phyloP scores from a whole-genome alignment of 2,888 invertebrate species.

The Noctuana brunneofusca region DNA sequence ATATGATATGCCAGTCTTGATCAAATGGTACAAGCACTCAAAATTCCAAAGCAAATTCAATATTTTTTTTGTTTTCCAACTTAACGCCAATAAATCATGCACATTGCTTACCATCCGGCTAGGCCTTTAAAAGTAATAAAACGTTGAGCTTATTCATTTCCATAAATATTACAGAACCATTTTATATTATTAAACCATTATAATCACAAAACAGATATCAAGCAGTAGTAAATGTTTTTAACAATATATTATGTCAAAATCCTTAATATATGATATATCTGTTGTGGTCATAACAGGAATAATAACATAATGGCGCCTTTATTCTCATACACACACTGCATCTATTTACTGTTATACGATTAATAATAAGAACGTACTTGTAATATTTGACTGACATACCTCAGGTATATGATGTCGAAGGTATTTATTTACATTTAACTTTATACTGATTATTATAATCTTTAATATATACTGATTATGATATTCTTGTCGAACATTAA shows the following conservation, averaged over 20 bases:
- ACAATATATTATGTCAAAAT: too few species aligned
- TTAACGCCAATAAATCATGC: slow-evolving; percentile 11
- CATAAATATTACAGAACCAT: slow-evolving; percentile 14
- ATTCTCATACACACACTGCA: slow-evolving; percentile 4
- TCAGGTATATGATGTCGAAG: not conserved
- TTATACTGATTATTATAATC: slow-evolving; percentile 22
- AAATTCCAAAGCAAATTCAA: not conserved
- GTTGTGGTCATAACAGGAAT: slow-evolving; percentile 11
- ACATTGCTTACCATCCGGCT: slow-evolving; percentile 43
- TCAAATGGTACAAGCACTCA: not conserved
- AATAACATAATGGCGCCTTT: slow-evolving; percentile 14
- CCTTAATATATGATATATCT: slow-evolving; percentile 2
- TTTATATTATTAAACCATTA: slow-evolving; percentile 11
- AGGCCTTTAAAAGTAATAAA: slow-evolving; percentile 48
- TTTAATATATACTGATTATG: slow-evolving; percentile 20
- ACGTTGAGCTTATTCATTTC: slow-evolving; percentile 46
- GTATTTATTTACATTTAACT: not conserved
- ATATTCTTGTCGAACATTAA: slow-evolving; percentile 13
- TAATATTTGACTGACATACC: slow-evolving; percentile 20
- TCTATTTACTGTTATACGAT: slow-evolving; percentile 6
- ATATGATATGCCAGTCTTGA: not conserved
- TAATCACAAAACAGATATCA: slow-evolving; percentile 3
- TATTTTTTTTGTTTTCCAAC: not conserved
- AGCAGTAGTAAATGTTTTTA: not conserved
- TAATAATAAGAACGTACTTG: slow-evolving; percentile 19